Evolutionary conservation across 37 sponge, comb jelly and placozoan species (phyloP).

Genomic region (Aphrocallistes beatrix): DNA sequence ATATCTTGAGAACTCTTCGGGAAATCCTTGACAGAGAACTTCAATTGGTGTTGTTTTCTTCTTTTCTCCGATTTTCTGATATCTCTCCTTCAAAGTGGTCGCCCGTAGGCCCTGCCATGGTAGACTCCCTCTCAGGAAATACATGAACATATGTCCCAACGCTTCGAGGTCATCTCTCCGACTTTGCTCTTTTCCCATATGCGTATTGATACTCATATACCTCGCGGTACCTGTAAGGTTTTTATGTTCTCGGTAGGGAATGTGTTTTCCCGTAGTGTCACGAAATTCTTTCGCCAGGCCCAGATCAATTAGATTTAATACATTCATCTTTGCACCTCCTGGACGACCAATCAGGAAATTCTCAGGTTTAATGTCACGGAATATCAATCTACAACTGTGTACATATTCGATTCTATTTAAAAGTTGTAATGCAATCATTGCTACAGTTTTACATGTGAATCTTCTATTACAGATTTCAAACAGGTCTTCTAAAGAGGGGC

Average conservation of each 20-base stretch:
- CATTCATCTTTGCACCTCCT: constrained; percentile 47
- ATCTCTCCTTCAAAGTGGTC: constrained; percentile 90
- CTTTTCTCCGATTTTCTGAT: constrained; percentile 98
- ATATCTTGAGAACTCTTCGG: constrained; percentile 88
- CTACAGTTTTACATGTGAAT: constrained; percentile 88
- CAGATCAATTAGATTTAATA: constrained; percentile 95
- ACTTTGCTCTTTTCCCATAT: constrained; percentile 96
- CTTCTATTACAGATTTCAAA: constrained; percentile 94
- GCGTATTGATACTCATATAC: constrained; percentile 99
- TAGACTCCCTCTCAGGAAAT: constrained; percentile 89
- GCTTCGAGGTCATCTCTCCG: constrained; percentile 96
- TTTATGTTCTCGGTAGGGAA: constrained; percentile 97
- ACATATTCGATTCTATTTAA: constrained; percentile 81
- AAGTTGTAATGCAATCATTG: constrained; percentile 86
- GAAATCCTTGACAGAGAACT: constrained; percentile 77
- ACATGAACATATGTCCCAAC: constrained; percentile 99
- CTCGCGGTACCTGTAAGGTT: constrained; percentile 97
- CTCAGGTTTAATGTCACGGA: constrained; percentile 96
- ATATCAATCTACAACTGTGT: constrained; percentile 87
- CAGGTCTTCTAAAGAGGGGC: constrained; percentile 93
- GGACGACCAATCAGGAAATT: constrained; percentile 92
- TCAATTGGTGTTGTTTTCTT: constrained; percentile 95
- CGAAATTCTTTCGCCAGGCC: constrained; percentile 98
- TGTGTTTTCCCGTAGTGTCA: constrained; percentile 86
- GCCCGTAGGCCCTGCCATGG: constrained; percentile 97